Evolutionary conservation across 1,140 invertebrate genomes (phyloP).

Genomic region (Bombus picipes): DNA sequence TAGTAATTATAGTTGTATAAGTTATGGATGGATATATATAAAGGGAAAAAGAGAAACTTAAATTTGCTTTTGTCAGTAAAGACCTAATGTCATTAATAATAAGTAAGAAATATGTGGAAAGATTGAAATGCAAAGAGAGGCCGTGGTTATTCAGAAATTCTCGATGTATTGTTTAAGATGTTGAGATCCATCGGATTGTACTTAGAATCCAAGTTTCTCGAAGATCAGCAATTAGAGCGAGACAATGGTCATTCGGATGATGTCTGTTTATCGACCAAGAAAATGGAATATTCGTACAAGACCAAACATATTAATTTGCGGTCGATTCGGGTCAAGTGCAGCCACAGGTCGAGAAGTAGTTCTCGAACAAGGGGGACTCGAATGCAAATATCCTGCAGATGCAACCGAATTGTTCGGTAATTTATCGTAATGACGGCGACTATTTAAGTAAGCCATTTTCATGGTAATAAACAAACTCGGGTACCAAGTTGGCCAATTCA

Average conservation of each 20-base stretch:
- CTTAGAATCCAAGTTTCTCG: background rate
- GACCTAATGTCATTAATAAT: background rate
- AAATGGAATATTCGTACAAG: conserved; percentile 37
- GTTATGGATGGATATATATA: background rate
- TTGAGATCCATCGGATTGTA: background rate
- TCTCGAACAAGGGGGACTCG: conserved; percentile 33
- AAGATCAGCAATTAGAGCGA: conserved; percentile 5
- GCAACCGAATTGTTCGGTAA: conserved; percentile 51
- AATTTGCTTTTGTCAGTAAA: background rate
- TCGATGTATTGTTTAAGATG: background rate
- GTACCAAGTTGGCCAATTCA: conserved; percentile 8
- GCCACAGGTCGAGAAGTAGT: conserved; percentile 55
- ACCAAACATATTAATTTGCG: conserved; percentile 52
- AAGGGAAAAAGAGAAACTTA: background rate
- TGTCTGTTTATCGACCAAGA: background rate
- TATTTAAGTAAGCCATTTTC: conserved; percentile 50
- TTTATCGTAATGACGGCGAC: conserved; percentile 57
- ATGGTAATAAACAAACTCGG: conserved; percentile 25
- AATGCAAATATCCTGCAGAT: conserved; percentile 64
- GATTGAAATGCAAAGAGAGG: background rate
- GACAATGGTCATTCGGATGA: conserved; percentile 13
- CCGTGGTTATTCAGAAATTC: background rate
- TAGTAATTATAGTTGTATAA: background rate
- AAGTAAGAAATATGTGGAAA: background rate
- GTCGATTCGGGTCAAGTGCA: conserved; percentile 66